Percentiles rank a stretch among this genome's conserved stretches.
Conservation (phyloP, 2,113 vertebrate species). For the Cynoglossus semilaevis region DNA sequence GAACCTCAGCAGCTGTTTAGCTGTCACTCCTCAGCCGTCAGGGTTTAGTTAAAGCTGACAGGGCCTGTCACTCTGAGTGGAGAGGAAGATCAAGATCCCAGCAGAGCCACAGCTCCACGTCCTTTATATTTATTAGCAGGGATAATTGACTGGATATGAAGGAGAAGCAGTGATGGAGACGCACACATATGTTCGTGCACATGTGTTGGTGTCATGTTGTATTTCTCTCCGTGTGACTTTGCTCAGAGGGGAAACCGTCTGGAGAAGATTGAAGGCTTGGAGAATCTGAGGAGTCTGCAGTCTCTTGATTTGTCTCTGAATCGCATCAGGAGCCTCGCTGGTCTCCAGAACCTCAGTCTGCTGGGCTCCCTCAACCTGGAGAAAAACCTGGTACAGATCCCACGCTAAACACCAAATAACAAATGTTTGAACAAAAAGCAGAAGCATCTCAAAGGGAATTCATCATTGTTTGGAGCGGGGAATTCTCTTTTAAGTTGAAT, state of each 20-base stretch:
- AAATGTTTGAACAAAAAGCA: too few species aligned
- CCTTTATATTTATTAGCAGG: constrained; percentile 50
- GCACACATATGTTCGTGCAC: constrained; percentile 12
- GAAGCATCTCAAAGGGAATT: too few species aligned
- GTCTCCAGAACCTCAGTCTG: constrained; percentile 79
- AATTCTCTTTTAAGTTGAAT: too few species aligned
- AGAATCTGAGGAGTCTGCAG: constrained; percentile 75
- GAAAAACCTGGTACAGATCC: constrained; percentile 82
- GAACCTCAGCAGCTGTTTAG: constrained; percentile 66
- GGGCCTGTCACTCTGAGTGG: constrained; percentile 49
- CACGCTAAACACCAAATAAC: background rate
- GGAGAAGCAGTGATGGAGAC: constrained; percentile 6
- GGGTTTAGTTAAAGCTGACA: constrained; percentile 41
- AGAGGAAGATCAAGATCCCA: constrained; percentile 31
- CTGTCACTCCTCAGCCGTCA: constrained; percentile 66
- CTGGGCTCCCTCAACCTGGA: constrained; percentile 83
- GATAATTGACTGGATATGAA: constrained; percentile 24
- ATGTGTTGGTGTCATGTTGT: constrained; percentile 19
- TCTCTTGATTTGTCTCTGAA: constrained; percentile 86
- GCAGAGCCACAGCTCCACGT: constrained; percentile 18
- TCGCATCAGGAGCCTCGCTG: constrained; percentile 80
- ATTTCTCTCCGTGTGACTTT: constrained; percentile 12
- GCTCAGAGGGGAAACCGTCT: constrained; percentile 85
- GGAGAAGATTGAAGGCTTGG: constrained; percentile 78
- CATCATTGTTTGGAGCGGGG: too few species aligned